Base-by-base conservation (phyloP, 2,888 invertebrate genomes). In the Adineta ricciae region DNA sequence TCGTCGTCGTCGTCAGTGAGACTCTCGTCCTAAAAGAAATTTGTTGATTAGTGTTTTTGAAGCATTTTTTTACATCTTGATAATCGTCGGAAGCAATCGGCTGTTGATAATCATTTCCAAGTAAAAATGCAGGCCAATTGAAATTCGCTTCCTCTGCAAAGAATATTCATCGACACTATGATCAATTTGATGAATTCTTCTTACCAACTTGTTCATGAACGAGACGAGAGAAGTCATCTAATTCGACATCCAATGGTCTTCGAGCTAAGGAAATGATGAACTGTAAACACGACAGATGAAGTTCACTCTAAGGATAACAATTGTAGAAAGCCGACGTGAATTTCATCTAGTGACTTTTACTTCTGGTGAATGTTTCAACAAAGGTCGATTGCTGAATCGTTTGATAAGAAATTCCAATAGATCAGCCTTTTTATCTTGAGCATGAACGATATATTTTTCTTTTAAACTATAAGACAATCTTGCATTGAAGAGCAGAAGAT, bases 381-480 rank as follows among this genome's bases (percentile, higher is more conserved):
- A 4, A n/a, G 78, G 41, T 41, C n/a, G 38, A 41, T 41, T 78
- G n/a, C n/a, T 78, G n/a, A 78, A 78, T n/a, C 41, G 78, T 78
- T 78, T 78, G 24, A 78, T 24, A 41, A 78, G 38, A 41, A 41
- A 78, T 41, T 78, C 3, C 2, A 78, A 41, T 41, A 78, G 41
- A 78, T 78, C 78, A n/a, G 78, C 78, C 41, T 78, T 78, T 78
- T 21, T 78, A 38, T 38, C 41, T 41, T 78, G 78, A 24, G 78
- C 38, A 78, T 78, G 78, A 78, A 78, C 41, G 8, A 78, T 78
- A 38, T n/a, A 78, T 41, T 78, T 78, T 41, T 78, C 78, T 38
- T 78, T 78, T 78, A 78, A 78, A n/a, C 78, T 78, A 46, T 46
- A 46, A 46, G 11, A 8, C 5, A 11, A 46, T 46, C 5, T 46